Base-by-base conservation (phyloP, 2,797 vertebrate genomes). In the Buceros bicornis region DNA sequence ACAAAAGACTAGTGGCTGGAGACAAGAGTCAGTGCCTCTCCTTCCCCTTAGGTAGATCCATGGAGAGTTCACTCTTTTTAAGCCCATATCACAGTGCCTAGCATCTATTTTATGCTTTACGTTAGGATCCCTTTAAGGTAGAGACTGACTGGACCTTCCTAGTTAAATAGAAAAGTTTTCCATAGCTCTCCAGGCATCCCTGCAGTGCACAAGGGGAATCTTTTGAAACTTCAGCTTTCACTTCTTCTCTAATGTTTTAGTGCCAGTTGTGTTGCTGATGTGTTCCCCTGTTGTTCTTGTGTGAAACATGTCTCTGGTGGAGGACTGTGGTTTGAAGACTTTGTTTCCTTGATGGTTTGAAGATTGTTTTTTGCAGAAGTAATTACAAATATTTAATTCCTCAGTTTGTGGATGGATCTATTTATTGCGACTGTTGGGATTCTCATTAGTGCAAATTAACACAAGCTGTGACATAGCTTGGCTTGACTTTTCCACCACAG, bases 391-490 rank as follows among this genome's bases (percentile, higher is more conserved):
- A 77, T 87, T 90, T 93, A 56, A 62, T 83, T 89, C 87, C 67
- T 87, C 57, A 25, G 60, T 70, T 86, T 82, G 84, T 87, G 66
- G 48, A 87, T 70, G 50, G 61, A 57, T 76, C n/a, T 12, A n/a
- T 93, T 95, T 94, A 72, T 90, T 93, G 37, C 18, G 89, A 50
- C 40, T 89, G 80, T 94, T 94, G 82, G 66, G 51, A 80, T 93
- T 89, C 78, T 90, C 66, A 84, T 94, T 95, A 95, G 83, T 4
- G 1, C 51, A 94, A 95, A 82, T 90, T 87, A 95, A 77, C 48
- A 91, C 77, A 84, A 89, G 77, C 85, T 89, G 80, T 87, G 87
- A 82, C 62, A 73, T 73, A 33, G 85, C 47, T 88, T 93, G 77
- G 60, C 80, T 94, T 95, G 82, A 76, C 87, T 94, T 93, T 84